Conservation (phyloP, 2,888 invertebrate species). For the Atherix ibis region DNA sequence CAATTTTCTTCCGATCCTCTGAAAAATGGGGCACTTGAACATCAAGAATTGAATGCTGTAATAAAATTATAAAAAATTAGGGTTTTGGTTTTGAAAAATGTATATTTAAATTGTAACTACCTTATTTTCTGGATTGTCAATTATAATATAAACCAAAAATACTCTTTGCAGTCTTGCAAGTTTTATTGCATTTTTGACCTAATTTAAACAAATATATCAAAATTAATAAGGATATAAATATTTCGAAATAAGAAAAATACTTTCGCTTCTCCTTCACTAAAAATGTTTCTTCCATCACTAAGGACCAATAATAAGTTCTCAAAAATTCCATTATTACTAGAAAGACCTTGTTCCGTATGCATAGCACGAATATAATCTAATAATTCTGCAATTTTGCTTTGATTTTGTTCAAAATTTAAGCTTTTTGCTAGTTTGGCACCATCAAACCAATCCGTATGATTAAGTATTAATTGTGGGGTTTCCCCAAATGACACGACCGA, state of each 20-base stretch:
- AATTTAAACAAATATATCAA: background rate
- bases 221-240: too few species aligned
- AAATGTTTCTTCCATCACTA: slow-evolving; percentile 89
- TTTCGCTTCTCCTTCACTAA: slow-evolving; percentile 66
- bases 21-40: slow-evolving; percentile 63
- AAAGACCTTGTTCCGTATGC: slow-evolving; percentile 35
- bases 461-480: slow-evolving; percentile 67
- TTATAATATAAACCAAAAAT: slow-evolving; percentile 87
- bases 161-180: slow-evolving; percentile 66
- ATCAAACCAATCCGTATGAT: slow-evolving; percentile 66
- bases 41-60: slow-evolving; percentile 79
- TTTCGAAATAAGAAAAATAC: slow-evolving; percentile 33
- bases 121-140: slow-evolving; percentile 86
- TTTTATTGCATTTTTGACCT: slow-evolving; percentile 62
- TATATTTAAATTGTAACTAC: slow-evolving; percentile 32
- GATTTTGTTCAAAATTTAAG: slow-evolving; percentile 76
- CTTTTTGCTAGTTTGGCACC: slow-evolving; percentile 68
- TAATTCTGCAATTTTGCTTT: slow-evolving; percentile 72
- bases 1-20: slow-evolving; percentile 38
- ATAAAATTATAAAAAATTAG: slow-evolving; percentile 14
- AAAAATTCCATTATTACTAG: slow-evolving; percentile 30
- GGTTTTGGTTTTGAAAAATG: too few species aligned
- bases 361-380: slow-evolving; percentile 62
- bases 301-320: slow-evolving; percentile 67
- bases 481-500: slow-evolving; percentile 87